Conservation (phyloP, 2,113 vertebrate species). For the Cynopterus brachyotis region DNA sequence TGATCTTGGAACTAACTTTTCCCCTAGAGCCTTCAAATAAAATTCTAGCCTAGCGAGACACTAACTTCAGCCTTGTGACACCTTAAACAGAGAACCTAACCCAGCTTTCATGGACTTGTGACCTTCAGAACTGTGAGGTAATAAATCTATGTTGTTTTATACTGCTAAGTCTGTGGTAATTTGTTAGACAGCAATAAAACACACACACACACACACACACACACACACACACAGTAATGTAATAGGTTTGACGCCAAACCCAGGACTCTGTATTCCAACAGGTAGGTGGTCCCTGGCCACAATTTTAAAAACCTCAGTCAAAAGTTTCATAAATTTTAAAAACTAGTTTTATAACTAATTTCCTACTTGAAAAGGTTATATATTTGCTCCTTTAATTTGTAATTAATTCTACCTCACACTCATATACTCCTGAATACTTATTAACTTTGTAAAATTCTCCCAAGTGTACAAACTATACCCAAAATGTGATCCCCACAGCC, state of each 20-base stretch:
- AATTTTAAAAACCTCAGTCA: not conserved
- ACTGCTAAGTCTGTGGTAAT: not conserved
- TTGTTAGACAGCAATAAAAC: not conserved
- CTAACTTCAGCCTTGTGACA: not conserved
- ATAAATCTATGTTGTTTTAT: not conserved
- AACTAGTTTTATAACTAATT: not conserved
- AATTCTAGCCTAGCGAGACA: not conserved
- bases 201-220: too few species aligned
- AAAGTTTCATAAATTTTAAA: conserved; percentile 27
- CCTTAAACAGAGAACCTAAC: not conserved
- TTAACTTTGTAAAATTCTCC: conserved; percentile 28
- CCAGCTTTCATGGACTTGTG: not conserved
- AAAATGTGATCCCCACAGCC: not conserved
- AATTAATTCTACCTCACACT: conserved; percentile 16
- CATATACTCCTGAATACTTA: not conserved
- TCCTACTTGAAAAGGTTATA: conserved; percentile 14
- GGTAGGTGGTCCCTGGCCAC: not conserved
- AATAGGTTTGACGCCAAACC: not conserved
- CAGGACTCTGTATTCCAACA: conserved; percentile 30
- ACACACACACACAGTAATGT: not conserved
- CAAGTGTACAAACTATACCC: not conserved
- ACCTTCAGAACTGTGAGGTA: not conserved
- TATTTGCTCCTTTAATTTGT: not conserved
- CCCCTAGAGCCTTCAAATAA: not conserved
- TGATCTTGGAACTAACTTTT: not conserved